phyloP scores from a whole-genome alignment of 2,888 invertebrate species.

The Villa cingulata region DNA sequence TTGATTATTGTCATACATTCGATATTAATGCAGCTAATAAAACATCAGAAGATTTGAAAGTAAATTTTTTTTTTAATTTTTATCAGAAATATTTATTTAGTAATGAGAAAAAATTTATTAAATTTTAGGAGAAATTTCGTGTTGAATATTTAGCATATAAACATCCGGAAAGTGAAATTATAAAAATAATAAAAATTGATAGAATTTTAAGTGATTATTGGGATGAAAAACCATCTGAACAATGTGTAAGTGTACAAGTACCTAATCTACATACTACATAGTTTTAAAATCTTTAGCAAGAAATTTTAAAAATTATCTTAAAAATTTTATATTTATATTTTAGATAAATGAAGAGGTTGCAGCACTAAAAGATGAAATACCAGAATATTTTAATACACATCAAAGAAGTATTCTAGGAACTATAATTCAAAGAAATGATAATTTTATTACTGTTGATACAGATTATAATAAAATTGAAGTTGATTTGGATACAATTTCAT shows the following conservation, averaged over 20 bases:
- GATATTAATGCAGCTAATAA: conserved; percentile 28
- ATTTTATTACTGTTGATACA: conserved; percentile 32
- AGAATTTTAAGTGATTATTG: conserved; percentile 40
- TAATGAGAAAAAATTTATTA: no score
- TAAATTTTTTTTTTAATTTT: not conserved
- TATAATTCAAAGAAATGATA: conserved; percentile 18
- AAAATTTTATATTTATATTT: conserved; percentile 1
- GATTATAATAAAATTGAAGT: conserved; percentile 44
- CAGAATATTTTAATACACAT: conserved; percentile 25
- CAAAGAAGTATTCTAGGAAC: conserved; percentile 24
- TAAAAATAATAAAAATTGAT: conserved; percentile 45
- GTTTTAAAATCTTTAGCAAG: not conserved
- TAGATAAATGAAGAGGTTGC: conserved; percentile 21
- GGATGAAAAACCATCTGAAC: conserved; percentile 36
- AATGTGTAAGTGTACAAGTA: conserved; percentile 24
- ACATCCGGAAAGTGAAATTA: conserved; percentile 31
- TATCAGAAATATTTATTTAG: no score
- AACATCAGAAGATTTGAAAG: conserved; percentile 24
- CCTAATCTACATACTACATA: not conserved
- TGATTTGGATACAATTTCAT: conserved; percentile 46
- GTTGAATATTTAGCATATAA: conserved; percentile 45
- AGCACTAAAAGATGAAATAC: conserved; percentile 16
- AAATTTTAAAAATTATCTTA: not conserved
- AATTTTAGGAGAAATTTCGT: conserved; percentile 36
- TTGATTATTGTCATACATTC: conserved; percentile 47